A percentile compares a stretch with the other conserved stretches of the same genome.
These are phyloP conservation scores for Sphenopsis melanotis DNA, from an alignment of 2,797 vertebrate genomes.

Conservation along the genomic window DNA sequence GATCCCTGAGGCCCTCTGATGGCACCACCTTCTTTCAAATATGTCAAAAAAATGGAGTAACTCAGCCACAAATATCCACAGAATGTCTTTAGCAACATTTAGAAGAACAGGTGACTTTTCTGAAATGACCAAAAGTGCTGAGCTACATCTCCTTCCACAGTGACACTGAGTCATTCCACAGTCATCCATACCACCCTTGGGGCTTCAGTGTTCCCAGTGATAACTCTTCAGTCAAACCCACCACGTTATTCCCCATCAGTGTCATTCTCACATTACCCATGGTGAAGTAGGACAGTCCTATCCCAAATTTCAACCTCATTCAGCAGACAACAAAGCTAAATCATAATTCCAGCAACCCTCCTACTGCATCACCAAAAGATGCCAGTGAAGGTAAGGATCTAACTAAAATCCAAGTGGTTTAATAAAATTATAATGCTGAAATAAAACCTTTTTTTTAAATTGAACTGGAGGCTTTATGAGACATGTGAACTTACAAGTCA, in stretches of 20 bases:
- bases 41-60: not conserved
- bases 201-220: not conserved
- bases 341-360: constrained; percentile 22
- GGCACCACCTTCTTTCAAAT: not conserved
- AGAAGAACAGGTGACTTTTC: not conserved
- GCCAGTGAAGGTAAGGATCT: constrained; percentile 34
- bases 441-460: not conserved
- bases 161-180: not conserved
- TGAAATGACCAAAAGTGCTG: not conserved
- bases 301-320: not conserved
- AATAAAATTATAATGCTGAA: not conserved
- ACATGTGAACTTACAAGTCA: not conserved
- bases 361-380: constrained; percentile 16
- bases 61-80: not conserved
- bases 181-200: not conserved
- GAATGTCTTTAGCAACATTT: not conserved
- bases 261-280: not conserved
- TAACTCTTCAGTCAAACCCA: not conserved
- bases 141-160: not conserved
- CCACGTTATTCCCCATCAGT: not conserved
- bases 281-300: not conserved
- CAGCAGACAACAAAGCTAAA: constrained; percentile 8
- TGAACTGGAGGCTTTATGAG: not conserved
- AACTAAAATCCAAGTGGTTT: not conserved
- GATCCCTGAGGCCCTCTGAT: not conserved